Percentiles rank a stretch among this genome's conserved stretches.
Conservation (phyloP, 2,113 vertebrate genomes). For the Okapia johnstoni region DNA sequence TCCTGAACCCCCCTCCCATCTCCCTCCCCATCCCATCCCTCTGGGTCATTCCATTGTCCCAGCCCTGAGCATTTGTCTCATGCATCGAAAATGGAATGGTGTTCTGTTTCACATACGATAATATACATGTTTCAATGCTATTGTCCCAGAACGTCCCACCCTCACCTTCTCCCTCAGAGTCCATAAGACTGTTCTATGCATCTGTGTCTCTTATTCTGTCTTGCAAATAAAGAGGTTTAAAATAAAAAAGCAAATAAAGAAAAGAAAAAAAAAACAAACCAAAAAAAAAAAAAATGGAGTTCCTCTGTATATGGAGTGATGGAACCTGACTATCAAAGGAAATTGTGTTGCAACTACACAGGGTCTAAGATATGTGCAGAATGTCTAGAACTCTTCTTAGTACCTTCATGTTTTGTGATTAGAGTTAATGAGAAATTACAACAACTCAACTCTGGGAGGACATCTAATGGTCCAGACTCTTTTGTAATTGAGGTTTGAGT, state of each 20-base stretch:
- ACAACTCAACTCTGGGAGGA: neutral
- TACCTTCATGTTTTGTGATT: neutral
- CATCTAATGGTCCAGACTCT: neutral
- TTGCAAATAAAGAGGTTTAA: neutral
- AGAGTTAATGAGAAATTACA: neutral
- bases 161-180: no score
- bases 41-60: no score
- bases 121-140: no score
- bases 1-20: no score
- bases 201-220: no score
- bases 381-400: neutral
- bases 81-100: no score
- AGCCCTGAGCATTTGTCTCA: no score
- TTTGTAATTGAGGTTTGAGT: neutral
- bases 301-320: neutral
- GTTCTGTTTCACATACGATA: no score
- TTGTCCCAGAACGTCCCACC: no score
- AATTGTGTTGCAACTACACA: neutral
- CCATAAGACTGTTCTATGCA: no score
- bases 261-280: neutral
- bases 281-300: neutral
- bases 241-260: neutral
- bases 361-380: neutral
- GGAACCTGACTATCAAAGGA: neutral
- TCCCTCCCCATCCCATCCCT: no score